Evolutionary conservation across 2,888 invertebrate genomes (phyloP).

Genomic region (Lithophane socia): DNA sequence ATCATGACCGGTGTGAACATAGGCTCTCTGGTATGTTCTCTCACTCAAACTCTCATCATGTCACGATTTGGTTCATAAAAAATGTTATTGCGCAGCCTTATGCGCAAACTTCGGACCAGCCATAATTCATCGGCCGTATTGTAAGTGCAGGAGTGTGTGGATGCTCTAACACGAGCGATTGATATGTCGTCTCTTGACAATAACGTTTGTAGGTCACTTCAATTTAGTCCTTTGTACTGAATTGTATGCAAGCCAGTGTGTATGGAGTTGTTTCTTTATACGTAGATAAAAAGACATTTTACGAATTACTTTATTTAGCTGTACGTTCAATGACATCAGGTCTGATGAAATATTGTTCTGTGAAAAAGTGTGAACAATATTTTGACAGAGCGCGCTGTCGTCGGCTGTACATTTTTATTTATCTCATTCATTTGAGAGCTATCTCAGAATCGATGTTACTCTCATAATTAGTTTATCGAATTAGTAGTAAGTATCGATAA

Average conservation of each 20-base stretch:
- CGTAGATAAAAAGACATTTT: conserved; percentile 65
- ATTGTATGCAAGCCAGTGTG: conserved; percentile 57
- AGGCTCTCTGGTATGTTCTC: background rate
- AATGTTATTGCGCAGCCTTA: background rate
- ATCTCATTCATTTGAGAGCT: conserved; percentile 55
- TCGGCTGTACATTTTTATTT: conserved; percentile 54
- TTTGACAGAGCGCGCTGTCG: conserved; percentile 33
- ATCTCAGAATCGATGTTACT: conserved; percentile 66
- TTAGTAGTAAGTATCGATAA: conserved; percentile 69
- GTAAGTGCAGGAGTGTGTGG: conserved; percentile 36
- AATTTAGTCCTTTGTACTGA: conserved; percentile 60
- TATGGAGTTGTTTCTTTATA: conserved; percentile 59
- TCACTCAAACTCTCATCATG: background rate
- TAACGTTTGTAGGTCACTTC: conserved; percentile 64
- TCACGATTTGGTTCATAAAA: too few species aligned
- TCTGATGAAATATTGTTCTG: conserved; percentile 20
- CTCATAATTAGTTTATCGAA: conserved; percentile 65
- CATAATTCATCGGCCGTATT: background rate
- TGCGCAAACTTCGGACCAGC: background rate
- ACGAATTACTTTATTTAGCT: conserved; percentile 61
- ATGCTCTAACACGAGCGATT: conserved; percentile 44
- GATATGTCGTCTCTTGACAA: conserved; percentile 63
- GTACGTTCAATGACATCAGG: conserved; percentile 34
- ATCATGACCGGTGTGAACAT: conserved; percentile 1
- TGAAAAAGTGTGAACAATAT: conserved; percentile 10